Evolutionary conservation across 2,113 vertebrate species (phyloP).

Genomic region (Henicopernis longicauda): DNA sequence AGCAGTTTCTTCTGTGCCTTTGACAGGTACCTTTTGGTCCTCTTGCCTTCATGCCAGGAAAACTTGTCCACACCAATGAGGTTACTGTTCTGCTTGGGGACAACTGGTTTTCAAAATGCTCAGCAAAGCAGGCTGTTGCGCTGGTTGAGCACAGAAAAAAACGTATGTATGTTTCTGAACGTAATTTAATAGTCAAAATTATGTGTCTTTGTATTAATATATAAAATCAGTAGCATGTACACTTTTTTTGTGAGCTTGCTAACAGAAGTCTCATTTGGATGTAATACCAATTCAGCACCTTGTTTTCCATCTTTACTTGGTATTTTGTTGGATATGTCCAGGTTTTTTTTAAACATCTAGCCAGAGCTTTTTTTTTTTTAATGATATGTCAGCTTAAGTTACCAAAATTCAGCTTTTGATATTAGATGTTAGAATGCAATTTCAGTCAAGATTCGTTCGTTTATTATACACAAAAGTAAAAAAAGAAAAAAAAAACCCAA

Average conservation of each 20-base stretch:
- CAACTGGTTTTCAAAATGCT: conserved; percentile 98
- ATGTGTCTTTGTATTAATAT: neutral
- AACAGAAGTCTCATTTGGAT: neutral
- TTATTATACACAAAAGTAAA: neutral
- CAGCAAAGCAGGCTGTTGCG: conserved; percentile 88
- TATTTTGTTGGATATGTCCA: neutral
- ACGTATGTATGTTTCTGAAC: conserved; percentile 74
- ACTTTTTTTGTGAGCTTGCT: neutral
- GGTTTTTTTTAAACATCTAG: neutral
- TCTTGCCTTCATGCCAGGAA: conserved; percentile 97
- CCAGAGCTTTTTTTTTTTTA: neutral
- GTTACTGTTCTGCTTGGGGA: conserved; percentile 93
- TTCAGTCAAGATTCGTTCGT: neutral
- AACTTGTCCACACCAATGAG: conserved; percentile 93
- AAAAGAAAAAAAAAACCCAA: neutral
- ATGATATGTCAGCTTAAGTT: neutral
- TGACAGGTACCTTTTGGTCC: conserved; percentile 93
- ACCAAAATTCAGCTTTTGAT: neutral
- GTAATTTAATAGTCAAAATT: neutral
- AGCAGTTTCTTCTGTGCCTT: neutral
- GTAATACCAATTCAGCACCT: neutral
- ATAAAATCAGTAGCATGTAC: neutral
- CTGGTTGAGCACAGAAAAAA: conserved; percentile 91
- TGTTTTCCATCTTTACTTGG: neutral
- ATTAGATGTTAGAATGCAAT: neutral